A percentile compares a stretch with the other conserved stretches of the same genome.
Conservation (phyloP, 1,140 invertebrate species). For the Hycleus phaleratus region DNA sequence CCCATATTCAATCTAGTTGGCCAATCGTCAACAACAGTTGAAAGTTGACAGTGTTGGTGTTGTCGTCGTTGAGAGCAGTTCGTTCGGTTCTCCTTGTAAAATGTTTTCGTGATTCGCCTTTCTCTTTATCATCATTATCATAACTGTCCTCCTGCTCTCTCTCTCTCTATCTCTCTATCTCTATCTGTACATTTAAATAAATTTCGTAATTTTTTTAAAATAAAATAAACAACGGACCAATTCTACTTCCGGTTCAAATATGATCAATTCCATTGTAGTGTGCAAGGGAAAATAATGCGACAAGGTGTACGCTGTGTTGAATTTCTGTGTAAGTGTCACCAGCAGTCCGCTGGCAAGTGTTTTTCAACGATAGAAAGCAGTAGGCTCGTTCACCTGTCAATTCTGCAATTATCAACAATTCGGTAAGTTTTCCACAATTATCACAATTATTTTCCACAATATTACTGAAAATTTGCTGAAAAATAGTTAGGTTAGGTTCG, state of each 20-base stretch:
- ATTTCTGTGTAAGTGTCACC: conserved; percentile 16
- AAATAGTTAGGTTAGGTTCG: background rate
- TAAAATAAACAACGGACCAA: background rate
- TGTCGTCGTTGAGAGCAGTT: conserved; percentile 13
- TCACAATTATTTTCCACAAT: too few relatives aligned
- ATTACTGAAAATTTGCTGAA: background rate
- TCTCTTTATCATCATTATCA: background rate
- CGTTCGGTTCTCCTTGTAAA: conserved; percentile 10
- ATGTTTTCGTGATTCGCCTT: conserved; percentile 23
- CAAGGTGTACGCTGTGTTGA: conserved; percentile 16
- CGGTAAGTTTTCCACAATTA: conserved; percentile 12
- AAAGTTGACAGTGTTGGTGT: background rate
- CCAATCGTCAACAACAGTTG: too few relatives aligned
- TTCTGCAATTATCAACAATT: conserved; percentile 18
- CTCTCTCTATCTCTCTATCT: too few relatives aligned
- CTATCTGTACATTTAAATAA: background rate
- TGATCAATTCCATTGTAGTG: background rate
- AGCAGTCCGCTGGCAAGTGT: conserved; percentile 24
- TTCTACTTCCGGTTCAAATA: background rate
- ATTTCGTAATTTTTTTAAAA: too few relatives aligned
- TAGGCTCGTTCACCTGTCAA: conserved; percentile 23
- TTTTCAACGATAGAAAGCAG: conserved; percentile 18
- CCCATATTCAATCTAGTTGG: too few relatives aligned
- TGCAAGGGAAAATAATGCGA: conserved; percentile 10
- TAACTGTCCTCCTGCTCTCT: too few relatives aligned